Evolutionary conservation across 2,888 invertebrate genomes (phyloP).

Genomic region (Erpobdella octoculata): DNA sequence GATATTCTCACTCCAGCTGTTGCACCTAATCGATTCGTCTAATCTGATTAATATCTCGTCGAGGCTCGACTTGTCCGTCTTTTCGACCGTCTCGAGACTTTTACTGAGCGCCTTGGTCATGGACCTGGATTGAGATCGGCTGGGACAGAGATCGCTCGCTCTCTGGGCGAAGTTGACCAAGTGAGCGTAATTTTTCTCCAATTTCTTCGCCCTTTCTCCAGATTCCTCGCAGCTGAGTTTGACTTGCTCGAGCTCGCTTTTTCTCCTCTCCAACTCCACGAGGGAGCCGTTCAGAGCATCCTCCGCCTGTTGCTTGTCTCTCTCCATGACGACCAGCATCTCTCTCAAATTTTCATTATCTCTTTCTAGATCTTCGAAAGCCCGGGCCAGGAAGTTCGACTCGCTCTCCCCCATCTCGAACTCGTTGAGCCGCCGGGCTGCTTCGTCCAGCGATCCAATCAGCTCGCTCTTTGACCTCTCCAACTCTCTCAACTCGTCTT

Average conservation of each 20-base stretch:
- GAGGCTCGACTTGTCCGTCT: no score
- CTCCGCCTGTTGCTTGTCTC: not conserved
- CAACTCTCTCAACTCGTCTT: not conserved
- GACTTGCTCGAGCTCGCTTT: not conserved
- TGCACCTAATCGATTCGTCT: no score
- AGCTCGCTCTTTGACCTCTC: not conserved
- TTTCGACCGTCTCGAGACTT: no score
- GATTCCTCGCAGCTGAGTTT: not conserved
- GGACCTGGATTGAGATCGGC: no score
- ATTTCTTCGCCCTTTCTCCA: not conserved
- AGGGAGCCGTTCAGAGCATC: not conserved
- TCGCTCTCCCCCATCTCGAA: slow-evolving; percentile 15
- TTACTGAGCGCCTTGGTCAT: no score
- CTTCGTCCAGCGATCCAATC: not conserved
- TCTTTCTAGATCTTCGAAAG: slow-evolving; percentile 12
- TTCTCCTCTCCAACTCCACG: slow-evolving; percentile 17
- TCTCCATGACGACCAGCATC: not conserved
- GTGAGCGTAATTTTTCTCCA: not conserved
- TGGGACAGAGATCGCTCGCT: not conserved
- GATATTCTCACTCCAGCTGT: no score
- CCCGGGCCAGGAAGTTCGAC: slow-evolving; percentile 23
- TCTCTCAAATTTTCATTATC: not conserved
- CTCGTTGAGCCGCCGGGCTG: slow-evolving; percentile 2
- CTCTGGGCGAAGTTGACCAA: not conserved
- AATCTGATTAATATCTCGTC: no score